Base-by-base conservation (phyloP, 2,888 invertebrate species). In the Chloroclysta siterata region DNA sequence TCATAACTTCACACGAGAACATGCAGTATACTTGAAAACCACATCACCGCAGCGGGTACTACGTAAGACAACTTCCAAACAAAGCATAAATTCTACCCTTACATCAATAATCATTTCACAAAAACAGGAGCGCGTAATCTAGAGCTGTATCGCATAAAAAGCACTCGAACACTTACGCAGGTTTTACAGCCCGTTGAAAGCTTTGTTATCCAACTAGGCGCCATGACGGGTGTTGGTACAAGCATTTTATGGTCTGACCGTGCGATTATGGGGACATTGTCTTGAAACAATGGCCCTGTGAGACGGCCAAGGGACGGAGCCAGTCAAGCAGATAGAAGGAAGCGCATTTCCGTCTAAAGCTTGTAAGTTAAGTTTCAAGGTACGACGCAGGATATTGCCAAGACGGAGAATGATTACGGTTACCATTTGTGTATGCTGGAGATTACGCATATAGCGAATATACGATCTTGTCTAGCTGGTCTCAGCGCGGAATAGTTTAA, bases 321-420 rank as follows among this genome's bases (percentile, higher is more conserved):
- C 85, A 86, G 68, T 80, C 75, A 73, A 82, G 80, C 82, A 85
- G 84, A 86, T 77, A 81, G 75, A 80, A 88, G 83, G 85, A 84
- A 87, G 82, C 84, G 83, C 71, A 83, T 82, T 88, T 90, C 88
- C 88, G 85, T 82, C 79, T 76, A 75, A 77, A 73, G 71, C 68
- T 65, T 67, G 57, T 52, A 52, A 57, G 60, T 59, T 60, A 36
- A 52, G 55, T 54, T 53, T 75, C 73, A 66, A 69, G 76, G 78
- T 73, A 73, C 73, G 73, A 66, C 71, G 72, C 75, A 75, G 78
- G 75, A 77, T 74, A 76, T 72, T 68, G 59, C 65, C 39, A 59
- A n/a, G 53, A 59, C 36, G 15, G 15, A 42, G 48, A 60, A 50
- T 42, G 41, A 46, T 46, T 51, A 10, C 14, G 33, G 10, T 48